Conservation (phyloP, 2,113 vertebrate species). For the Mionectes macconnelli region DNA sequence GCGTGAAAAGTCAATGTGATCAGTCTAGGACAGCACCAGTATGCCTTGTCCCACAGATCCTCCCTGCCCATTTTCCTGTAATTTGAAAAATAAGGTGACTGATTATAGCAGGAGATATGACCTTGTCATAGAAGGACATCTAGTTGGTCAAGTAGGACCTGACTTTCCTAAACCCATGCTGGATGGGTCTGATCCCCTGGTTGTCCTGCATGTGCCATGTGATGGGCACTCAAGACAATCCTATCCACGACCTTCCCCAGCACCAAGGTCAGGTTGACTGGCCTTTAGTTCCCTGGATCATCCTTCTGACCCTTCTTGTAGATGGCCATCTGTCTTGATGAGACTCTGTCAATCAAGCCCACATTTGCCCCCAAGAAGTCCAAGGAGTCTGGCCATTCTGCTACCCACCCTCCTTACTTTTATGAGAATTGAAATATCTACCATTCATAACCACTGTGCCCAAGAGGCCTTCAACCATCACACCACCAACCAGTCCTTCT, state of each 20-base stretch:
- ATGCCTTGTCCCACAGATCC: background rate
- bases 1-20: background rate
- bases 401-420: too few relatives aligned
- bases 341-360: background rate
- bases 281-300: background rate
- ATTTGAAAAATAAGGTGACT: background rate
- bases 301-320: background rate
- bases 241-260: background rate
- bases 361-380: background rate
- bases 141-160: background rate
- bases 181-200: background rate
- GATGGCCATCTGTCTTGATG: background rate
- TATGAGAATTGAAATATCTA: background rate
- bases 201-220: background rate
- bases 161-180: background rate
- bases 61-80: background rate
- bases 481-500: background rate
- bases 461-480: background rate
- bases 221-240: background rate
- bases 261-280: background rate
- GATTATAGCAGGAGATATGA: background rate
- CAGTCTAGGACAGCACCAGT: background rate
- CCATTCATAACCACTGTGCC: background rate
- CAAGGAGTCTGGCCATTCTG: background rate
- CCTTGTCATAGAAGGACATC: background rate